Evolutionary conservation across 2,113 vertebrate species (phyloP).

Genomic region (Psilopogon haemacephalus): DNA sequence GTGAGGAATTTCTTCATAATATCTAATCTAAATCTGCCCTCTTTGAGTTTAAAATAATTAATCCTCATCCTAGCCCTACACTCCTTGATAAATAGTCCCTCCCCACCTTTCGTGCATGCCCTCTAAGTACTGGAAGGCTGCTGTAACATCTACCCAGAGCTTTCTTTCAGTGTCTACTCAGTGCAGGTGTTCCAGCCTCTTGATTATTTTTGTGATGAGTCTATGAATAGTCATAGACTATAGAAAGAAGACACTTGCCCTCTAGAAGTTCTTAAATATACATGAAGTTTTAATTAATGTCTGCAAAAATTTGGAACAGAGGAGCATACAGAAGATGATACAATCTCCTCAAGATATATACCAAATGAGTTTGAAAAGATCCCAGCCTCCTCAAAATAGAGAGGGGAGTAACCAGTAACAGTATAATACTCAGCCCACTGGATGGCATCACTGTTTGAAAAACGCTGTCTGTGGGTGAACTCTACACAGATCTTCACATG

Average conservation of each 20-base stretch:
- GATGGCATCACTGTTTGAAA: neutral
- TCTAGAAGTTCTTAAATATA: neutral
- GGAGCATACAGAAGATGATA: neutral
- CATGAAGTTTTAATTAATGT: neutral
- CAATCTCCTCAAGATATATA: too few relatives aligned
- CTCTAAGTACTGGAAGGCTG: too few relatives aligned
- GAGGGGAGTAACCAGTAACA: neutral
- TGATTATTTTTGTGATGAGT: too few relatives aligned
- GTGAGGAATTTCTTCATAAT: neutral
- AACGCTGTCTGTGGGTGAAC: neutral
- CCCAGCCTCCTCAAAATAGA: neutral
- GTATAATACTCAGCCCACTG: neutral
- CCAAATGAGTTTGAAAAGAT: neutral
- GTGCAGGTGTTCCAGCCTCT: too few relatives aligned
- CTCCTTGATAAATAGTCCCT: too few relatives aligned
- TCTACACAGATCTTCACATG: neutral
- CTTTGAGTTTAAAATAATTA: too few relatives aligned
- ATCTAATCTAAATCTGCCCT: too few relatives aligned
- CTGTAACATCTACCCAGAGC: too few relatives aligned
- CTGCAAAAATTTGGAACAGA: neutral
- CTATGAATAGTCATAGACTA: neutral
- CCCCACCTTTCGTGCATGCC: too few relatives aligned
- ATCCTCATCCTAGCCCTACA: too few relatives aligned
- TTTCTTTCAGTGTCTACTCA: too few relatives aligned
- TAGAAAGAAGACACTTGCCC: accelerated